phyloP scores from a whole-genome alignment of 2,113 vertebrate species.

The Ptilonorhynchus violaceus region DNA sequence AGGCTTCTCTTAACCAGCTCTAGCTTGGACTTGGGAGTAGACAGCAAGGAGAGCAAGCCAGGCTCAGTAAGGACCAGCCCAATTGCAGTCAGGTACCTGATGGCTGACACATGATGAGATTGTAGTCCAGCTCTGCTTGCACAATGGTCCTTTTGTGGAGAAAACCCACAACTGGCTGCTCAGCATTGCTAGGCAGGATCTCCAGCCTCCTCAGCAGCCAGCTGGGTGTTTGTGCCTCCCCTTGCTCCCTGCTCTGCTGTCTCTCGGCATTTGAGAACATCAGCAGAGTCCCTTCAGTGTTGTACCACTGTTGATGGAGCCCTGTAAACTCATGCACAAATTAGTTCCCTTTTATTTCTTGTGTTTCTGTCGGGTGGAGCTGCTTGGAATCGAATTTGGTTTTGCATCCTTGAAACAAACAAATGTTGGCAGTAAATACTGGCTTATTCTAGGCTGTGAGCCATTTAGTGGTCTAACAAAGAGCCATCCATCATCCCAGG shows the following conservation, averaged over 20 bases:
- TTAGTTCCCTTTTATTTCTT: conserved; percentile 49
- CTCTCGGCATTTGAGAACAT: not conserved
- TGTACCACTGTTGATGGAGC: conserved; percentile 16
- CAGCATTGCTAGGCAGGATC: not conserved
- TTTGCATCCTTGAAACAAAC: conserved; percentile 59
- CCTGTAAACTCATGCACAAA: conserved; percentile 42
- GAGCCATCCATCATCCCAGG: conserved; percentile 56
- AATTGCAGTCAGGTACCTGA: not conserved
- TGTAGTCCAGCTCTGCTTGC: not conserved
- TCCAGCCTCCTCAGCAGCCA: not conserved
- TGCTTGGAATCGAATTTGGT: conserved; percentile 2
- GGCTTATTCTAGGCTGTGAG: conserved; percentile 31
- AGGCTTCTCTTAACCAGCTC: not conserved
- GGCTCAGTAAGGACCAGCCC: not conserved
- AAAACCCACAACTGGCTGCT: not conserved
- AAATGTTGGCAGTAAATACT: conserved; percentile 33
- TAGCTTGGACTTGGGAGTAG: not conserved
- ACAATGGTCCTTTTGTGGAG: not conserved
- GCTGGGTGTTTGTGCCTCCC: not conserved
- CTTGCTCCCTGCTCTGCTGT: not conserved
- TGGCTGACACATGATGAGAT: not conserved
- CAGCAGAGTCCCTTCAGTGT: not conserved
- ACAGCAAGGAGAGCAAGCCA: not conserved
- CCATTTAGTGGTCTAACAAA: conserved; percentile 52
- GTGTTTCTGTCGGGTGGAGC: conserved; percentile 30